Evolutionary conservation across 2,888 invertebrate species (phyloP).

Genomic region (Diarsia rubi): DNA sequence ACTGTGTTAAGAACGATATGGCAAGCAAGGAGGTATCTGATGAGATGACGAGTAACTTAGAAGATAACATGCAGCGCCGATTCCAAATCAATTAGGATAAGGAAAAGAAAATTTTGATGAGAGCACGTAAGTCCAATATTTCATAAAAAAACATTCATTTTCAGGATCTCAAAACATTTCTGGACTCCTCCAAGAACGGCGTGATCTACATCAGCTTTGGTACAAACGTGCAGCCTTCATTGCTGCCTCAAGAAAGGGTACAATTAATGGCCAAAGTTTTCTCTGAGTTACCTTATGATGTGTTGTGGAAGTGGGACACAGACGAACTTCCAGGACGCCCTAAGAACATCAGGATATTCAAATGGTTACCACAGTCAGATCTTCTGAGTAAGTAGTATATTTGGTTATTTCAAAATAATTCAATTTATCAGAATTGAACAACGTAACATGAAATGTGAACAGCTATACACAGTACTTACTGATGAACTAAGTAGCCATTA

Average conservation of each 20-base stretch:
- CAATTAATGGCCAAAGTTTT: slow-evolving; percentile 76
- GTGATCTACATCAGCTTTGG: slow-evolving; percentile 87
- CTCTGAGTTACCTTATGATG: slow-evolving; percentile 76
- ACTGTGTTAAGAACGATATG: too few relatives aligned
- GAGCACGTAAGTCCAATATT: neutral
- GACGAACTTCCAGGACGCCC: slow-evolving; percentile 66
- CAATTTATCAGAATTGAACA: too few relatives aligned
- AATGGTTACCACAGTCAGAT: slow-evolving; percentile 83
- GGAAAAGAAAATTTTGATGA: too few relatives aligned
- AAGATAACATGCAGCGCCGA: too few relatives aligned
- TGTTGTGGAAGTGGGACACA: slow-evolving; percentile 82
- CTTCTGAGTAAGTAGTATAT: slow-evolving; percentile 75
- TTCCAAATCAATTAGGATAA: too few relatives aligned
- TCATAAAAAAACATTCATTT: slow-evolving; percentile 36
- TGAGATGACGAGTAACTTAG: too few relatives aligned
- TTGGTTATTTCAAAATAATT: neutral
- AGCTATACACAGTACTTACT: neutral
- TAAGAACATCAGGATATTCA: slow-evolving; percentile 72
- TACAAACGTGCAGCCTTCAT: slow-evolving; percentile 77
- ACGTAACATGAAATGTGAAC: neutral
- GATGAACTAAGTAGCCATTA: neutral
- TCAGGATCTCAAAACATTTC: slow-evolving; percentile 76
- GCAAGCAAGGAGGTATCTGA: too few relatives aligned
- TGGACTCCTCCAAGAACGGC: slow-evolving; percentile 81
- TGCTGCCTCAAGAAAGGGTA: slow-evolving; percentile 74